These are phyloP conservation scores for Coluber constrictor DNA, from an alignment of 2,797 vertebrate genomes.

Conservation along the genomic window DNA sequence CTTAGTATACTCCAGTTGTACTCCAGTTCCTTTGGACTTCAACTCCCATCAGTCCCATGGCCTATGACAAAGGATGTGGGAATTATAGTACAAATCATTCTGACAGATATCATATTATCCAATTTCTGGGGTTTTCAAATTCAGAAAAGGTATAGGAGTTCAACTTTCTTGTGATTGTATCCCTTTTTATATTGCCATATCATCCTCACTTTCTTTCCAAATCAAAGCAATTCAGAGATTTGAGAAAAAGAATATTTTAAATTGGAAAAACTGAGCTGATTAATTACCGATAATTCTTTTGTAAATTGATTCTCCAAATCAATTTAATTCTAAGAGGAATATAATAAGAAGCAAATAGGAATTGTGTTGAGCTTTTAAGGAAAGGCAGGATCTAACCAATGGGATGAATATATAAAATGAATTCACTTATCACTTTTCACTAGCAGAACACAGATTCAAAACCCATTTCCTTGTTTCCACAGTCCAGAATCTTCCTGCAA, in stretches of 20 bases:
- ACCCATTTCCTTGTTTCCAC: rapidly evolving
- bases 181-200: not conserved
- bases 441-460: not conserved
- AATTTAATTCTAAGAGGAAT: not conserved
- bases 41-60: not conserved
- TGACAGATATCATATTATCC: not conserved
- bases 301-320: not conserved
- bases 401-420: not conserved
- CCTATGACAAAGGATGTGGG: not conserved
- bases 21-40: not conserved
- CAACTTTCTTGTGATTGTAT: not conserved
- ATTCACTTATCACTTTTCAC: not conserved
- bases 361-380: not conserved
- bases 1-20: not conserved
- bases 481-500: not conserved
- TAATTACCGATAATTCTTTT: not conserved
- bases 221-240: not conserved
- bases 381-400: not conserved
- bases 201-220: not conserved
- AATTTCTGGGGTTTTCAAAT: not conserved
- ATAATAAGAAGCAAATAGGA: not conserved
- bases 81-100: not conserved
- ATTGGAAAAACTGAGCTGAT: not conserved
- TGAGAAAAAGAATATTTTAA: not conserved
- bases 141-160: not conserved